A percentile compares a stretch with the other conserved stretches of the same genome.
Evolutionary conservation across 1,140 invertebrate species (phyloP).

Genomic region (Thrips palmi): DNA sequence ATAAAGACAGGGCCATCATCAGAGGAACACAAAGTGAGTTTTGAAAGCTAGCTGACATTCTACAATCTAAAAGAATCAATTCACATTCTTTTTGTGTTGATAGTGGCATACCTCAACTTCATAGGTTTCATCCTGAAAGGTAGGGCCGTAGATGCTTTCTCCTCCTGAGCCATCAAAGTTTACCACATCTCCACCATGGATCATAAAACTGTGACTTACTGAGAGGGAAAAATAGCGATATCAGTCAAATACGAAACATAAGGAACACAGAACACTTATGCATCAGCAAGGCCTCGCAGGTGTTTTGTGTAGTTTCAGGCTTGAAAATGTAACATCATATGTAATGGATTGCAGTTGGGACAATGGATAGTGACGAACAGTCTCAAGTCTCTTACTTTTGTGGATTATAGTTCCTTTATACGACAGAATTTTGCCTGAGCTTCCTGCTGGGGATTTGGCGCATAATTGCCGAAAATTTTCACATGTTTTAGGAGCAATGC

Average conservation of each 20-base stretch:
- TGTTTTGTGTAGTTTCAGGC: neutral
- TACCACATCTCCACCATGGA: constrained; percentile 69
- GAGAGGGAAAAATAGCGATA: constrained; percentile 20
- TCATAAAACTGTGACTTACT: constrained; percentile 58
- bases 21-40: neutral
- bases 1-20: neutral
- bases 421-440: constrained; percentile 45
- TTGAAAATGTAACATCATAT: neutral
- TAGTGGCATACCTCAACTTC: constrained; percentile 31
- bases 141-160: constrained; percentile 81
- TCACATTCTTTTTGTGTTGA: too few species aligned
- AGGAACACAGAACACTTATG: neutral
- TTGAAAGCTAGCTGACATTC: too few species aligned
- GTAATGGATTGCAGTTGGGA: neutral
- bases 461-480: constrained; percentile 84
- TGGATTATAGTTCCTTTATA: constrained; percentile 60
- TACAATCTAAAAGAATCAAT: too few species aligned
- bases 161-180: constrained; percentile 69
- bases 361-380: neutral
- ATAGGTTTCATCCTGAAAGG: constrained; percentile 86
- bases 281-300: neutral
- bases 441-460: constrained; percentile 66
- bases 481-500: constrained; percentile 75
- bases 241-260: neutral
- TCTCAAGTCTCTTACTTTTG: constrained; percentile 32